These are phyloP conservation scores for Pseudorectes ferrugineus DNA, from an alignment of 2,113 vertebrate species.

Conservation along the genomic window DNA sequence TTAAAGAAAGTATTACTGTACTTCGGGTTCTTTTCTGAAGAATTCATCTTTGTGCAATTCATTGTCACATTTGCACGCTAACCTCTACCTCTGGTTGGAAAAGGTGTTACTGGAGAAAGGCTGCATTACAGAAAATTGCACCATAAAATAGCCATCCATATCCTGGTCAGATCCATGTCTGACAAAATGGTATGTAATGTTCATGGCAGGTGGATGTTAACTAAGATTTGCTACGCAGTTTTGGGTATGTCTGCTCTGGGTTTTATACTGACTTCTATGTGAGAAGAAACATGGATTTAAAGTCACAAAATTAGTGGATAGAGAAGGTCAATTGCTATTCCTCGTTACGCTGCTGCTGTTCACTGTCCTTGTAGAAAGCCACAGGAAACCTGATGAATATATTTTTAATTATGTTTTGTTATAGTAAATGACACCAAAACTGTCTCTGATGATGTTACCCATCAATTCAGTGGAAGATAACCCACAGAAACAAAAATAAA, in stretches of 20 bases:
- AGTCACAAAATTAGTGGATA: neutral
- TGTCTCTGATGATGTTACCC: neutral
- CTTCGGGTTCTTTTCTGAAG: neutral
- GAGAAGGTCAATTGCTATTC: neutral
- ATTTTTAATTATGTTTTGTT: slow-evolving; percentile 46
- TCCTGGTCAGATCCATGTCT: slow-evolving; percentile 46
- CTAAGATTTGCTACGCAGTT: slow-evolving; percentile 30
- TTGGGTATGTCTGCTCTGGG: neutral
- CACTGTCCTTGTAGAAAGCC: neutral
- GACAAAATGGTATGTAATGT: slow-evolving; percentile 44
- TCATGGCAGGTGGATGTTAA: slow-evolving; percentile 44
- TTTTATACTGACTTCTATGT: neutral
- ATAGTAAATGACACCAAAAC: neutral
- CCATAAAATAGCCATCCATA: slow-evolving; percentile 38
- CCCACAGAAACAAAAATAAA: slow-evolving; percentile 25
- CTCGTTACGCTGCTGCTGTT: neutral
- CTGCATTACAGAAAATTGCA: slow-evolving; percentile 45
- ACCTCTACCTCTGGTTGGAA: neutral
- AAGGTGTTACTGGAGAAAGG: neutral
- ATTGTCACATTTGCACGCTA: neutral
- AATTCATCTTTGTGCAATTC: neutral
- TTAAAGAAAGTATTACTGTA: neutral
- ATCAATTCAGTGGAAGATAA: slow-evolving; percentile 20
- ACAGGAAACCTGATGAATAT: slow-evolving; percentile 21
- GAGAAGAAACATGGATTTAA: neutral